A percentile compares a stretch with the other conserved stretches of the same genome.
These are phyloP conservation scores for Poeciliopsis retropinna DNA, from an alignment of 2,113 vertebrate genomes.

Conservation along the genomic window DNA sequence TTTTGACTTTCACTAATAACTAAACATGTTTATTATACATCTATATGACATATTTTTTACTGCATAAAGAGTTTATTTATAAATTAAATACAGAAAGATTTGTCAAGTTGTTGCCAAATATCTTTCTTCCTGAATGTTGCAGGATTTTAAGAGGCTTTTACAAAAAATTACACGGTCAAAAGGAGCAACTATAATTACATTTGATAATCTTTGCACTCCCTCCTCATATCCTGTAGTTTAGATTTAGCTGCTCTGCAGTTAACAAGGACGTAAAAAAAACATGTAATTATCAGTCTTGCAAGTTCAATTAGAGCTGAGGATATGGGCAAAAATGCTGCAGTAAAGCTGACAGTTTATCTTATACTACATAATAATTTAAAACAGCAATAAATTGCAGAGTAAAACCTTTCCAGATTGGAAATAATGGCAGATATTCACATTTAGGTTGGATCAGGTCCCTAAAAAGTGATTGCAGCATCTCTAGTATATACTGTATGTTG, in stretches of 20 bases:
- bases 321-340: neutral
- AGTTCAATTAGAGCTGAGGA: neutral
- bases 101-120: neutral
- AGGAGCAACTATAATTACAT: neutral
- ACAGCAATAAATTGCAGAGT: neutral
- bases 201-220: neutral
- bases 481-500: neutral
- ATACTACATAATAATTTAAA: no score
- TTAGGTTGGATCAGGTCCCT: neutral
- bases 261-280: neutral
- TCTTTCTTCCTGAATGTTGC: neutral
- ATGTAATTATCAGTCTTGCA: neutral
- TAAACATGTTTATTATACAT: no score
- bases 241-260: neutral
- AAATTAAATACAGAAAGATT: no score
- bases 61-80: no score
- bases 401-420: neutral
- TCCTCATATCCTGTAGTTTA: neutral
- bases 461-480: neutral
- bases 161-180: neutral
- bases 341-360: neutral
- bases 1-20: no score
- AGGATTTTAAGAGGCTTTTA: neutral
- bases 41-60: no score
- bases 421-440: neutral